Conservation (phyloP, 2,888 invertebrate genomes). For the Microctonus hyperodae region DNA sequence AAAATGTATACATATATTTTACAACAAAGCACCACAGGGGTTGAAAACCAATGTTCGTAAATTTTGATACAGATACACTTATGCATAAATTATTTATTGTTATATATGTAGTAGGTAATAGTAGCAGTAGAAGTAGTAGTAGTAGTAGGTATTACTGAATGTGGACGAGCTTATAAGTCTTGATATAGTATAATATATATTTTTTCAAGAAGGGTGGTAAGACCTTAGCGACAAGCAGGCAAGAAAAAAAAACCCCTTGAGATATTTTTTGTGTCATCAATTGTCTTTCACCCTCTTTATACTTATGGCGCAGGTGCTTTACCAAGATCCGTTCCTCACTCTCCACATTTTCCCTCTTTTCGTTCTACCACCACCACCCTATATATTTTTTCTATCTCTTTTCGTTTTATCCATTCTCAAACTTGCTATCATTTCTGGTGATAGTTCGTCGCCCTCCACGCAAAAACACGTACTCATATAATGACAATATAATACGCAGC, state of each 20-base stretch:
- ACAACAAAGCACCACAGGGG: neutral
- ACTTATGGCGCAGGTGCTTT: slow-evolving; percentile 47
- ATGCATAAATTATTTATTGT: slow-evolving; percentile 19
- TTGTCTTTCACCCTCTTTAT: slow-evolving; percentile 42
- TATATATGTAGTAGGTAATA: too few relatives aligned
- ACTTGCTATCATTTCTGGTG: slow-evolving; percentile 22
- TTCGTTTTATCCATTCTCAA: slow-evolving; percentile 18
- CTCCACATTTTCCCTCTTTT: slow-evolving; percentile 30
- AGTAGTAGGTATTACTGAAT: slow-evolving; percentile 11
- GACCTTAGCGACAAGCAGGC: slow-evolving; percentile 35
- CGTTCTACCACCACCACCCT: slow-evolving; percentile 17
- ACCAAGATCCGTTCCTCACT: slow-evolving; percentile 37
- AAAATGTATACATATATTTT: too few relatives aligned
- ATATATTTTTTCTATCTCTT: slow-evolving; percentile 28
- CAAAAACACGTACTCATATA: slow-evolving; percentile 39
- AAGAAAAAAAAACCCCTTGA: slow-evolving; percentile 36
- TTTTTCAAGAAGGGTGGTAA: slow-evolving; percentile 36
- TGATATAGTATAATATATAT: slow-evolving; percentile 39
- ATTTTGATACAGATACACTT: neutral
- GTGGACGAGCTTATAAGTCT: slow-evolving; percentile 35
- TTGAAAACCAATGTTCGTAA: neutral
- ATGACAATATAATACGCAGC: slow-evolving; percentile 42
- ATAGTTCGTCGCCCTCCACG: slow-evolving; percentile 27
- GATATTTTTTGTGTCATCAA: slow-evolving; percentile 45
- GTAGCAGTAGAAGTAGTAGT: too few relatives aligned